Base-by-base conservation (phyloP, 2,888 invertebrate species). In the Nemotelus pantherinus region DNA sequence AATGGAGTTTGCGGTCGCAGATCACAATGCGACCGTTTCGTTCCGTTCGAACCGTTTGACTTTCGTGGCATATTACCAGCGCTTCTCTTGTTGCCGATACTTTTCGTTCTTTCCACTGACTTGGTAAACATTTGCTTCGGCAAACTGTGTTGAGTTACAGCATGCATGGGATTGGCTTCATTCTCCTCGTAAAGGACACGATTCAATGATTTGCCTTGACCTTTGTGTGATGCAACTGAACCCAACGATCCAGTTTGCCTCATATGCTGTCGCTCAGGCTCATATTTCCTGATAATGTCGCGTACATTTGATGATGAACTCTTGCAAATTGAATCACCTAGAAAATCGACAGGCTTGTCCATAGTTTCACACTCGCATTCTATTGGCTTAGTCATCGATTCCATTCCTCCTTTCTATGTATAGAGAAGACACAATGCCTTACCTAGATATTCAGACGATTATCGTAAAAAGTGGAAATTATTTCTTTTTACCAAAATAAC, bases 301-400 rank as follows among this genome's bases (percentile, higher is more conserved):
- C 75, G 75, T 3, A 75, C 75, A 53, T 55, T 75, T 10, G 64
- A 60, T n/a, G 64, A 43, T 6, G 64, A 43, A 53, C 64, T 53
- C 44, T 53, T 64, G 44, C 75, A 75, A 10, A 75, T 10, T 44
- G 75, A 75, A 75, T 75, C 75, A 53, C 75, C 75, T 48, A 75
- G 53, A 75, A 44, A 75, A 64, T 75, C 75, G 3, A 75, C 64
- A 44, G 75, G 75, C 44, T 44, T 63, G 43, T 53, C 64, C 41
- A 39, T 53, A 9, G 25, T 75, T 48, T 60, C 50, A 53, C 64
- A 64, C 47, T 75, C 75, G 48, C 75, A 75, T 53, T 75, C 75
- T 3, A 71, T 43, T 2, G 44, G 5, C 5, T 3, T 7, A 6
- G 71, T 41, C 57, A 55, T 57, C 55, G 55, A 55, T 6, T 71